Evolutionary conservation across 2,113 vertebrate genomes (phyloP).

Genomic region (Cacatua alba): DNA sequence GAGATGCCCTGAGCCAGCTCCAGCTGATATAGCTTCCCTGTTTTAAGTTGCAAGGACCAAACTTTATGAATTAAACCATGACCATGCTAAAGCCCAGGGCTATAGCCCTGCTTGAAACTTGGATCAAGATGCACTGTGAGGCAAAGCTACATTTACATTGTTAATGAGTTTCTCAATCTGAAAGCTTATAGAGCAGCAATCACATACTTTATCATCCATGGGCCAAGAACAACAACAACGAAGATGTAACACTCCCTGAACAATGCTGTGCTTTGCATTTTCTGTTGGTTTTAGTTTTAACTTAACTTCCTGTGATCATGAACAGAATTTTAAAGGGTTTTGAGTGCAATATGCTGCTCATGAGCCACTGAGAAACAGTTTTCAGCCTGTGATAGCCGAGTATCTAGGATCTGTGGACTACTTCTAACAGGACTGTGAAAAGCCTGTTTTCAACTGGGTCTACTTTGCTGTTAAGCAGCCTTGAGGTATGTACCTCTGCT

Average conservation of each 20-base stretch:
- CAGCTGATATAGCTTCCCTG: not conserved
- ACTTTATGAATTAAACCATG: not conserved
- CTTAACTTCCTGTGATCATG: not conserved
- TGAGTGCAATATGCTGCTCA: not conserved
- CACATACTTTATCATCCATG: not conserved
- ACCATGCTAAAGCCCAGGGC: not conserved
- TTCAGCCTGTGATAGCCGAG: not conserved
- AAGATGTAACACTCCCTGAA: not conserved
- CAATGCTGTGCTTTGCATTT: not conserved
- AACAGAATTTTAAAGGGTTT: not conserved
- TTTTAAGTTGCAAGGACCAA: not conserved
- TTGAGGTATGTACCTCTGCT: not conserved
- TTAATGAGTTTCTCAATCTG: constrained; percentile 15
- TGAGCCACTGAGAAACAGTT: not conserved
- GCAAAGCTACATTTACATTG: not conserved
- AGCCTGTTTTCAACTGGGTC: not conserved
- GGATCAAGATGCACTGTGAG: not conserved
- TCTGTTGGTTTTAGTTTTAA: not conserved
- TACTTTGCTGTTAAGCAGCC: not conserved
- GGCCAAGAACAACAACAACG: not conserved
- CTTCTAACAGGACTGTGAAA: not conserved
- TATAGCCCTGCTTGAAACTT: not conserved
- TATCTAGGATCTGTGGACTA: not conserved
- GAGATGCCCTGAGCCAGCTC: not conserved
- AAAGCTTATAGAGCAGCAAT: not conserved